A percentile compares a stretch with the other conserved stretches of the same genome.
These are phyloP conservation scores for Eumaeus atala DNA, from an alignment of 1,140 invertebrate species.

Conservation along the genomic window DNA sequence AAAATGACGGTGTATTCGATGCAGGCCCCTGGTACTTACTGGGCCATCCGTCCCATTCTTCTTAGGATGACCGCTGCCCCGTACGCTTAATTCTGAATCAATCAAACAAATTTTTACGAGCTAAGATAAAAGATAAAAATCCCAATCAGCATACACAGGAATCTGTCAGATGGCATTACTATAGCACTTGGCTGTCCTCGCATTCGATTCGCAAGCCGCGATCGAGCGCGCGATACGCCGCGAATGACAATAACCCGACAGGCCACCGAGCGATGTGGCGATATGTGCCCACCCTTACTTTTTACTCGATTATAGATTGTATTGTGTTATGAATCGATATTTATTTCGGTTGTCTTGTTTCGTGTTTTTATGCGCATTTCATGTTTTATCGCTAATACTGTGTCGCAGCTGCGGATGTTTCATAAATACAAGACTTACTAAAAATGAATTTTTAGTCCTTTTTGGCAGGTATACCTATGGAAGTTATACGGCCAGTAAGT, in stretches of 20 bases:
- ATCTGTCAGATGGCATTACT: slow-evolving; percentile 43
- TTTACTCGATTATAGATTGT: slow-evolving; percentile 65
- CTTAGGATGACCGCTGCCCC: no score
- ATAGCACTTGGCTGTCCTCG: slow-evolving; percentile 32
- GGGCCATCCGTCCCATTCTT: no score
- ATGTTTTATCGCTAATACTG: slow-evolving; percentile 40
- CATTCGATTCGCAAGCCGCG: slow-evolving; percentile 30
- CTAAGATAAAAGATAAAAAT: slow-evolving; percentile 6
- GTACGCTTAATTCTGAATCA: no score
- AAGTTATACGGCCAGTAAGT: no score
- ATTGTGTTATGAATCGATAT: slow-evolving; percentile 69
- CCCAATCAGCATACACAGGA: slow-evolving; percentile 18
- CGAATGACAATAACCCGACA: slow-evolving; percentile 57
- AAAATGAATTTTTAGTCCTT: no score
- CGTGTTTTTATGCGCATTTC: slow-evolving; percentile 51
- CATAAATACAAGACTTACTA: slow-evolving; percentile 2
- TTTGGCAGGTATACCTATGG: no score
- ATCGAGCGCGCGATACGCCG: slow-evolving; percentile 41
- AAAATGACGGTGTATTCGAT: no score
- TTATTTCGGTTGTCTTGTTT: slow-evolving; percentile 50
- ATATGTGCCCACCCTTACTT: slow-evolving; percentile 58
- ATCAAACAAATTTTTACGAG: no score
- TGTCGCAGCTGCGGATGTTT: slow-evolving; percentile 33
- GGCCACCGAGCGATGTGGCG: slow-evolving; percentile 35
- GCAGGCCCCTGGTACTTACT: no score